Conservation (phyloP, 2,888 invertebrate genomes). For the Pristionchus entomophagus region DNA sequence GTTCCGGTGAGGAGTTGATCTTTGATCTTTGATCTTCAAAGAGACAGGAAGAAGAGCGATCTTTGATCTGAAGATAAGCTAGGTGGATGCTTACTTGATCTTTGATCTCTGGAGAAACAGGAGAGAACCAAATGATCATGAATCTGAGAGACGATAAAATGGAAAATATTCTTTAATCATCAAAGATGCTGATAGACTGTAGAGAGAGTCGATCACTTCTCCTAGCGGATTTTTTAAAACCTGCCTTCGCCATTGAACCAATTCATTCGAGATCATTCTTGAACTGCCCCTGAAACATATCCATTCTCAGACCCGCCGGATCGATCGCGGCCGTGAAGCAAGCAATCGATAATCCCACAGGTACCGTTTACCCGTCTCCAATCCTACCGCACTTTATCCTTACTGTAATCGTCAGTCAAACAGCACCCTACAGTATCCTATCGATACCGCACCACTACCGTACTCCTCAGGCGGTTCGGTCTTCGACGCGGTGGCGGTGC, state of each 20-base stretch:
- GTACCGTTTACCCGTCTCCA: too few relatives aligned
- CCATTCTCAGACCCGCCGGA: constrained; percentile 38
- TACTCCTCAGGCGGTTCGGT: constrained; percentile 20
- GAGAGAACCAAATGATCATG: neutral
- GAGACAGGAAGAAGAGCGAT: too few relatives aligned
- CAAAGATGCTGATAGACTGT: too few relatives aligned
- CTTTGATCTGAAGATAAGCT: too few relatives aligned
- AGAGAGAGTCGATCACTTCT: neutral
- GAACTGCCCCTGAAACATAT: neutral
- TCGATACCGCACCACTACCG: neutral
- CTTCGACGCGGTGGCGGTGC: constrained; percentile 46
- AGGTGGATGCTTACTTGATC: too few relatives aligned
- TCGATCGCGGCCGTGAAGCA: constrained; percentile 39
- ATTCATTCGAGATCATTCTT: neutral
- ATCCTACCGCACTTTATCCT: too few relatives aligned
- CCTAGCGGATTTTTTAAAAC: neutral
- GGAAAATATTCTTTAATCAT: too few relatives aligned
- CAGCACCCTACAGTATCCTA: neutral
- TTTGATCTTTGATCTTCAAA: too few relatives aligned
- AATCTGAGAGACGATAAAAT: neutral
- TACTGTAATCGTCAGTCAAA: neutral
- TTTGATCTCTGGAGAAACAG: too few relatives aligned
- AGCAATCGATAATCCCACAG: constrained; percentile 40
- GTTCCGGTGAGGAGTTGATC: neutral
- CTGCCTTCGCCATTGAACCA: neutral